phyloP scores from a whole-genome alignment of 2,888 invertebrate species.

The Nomada ferruginata region DNA sequence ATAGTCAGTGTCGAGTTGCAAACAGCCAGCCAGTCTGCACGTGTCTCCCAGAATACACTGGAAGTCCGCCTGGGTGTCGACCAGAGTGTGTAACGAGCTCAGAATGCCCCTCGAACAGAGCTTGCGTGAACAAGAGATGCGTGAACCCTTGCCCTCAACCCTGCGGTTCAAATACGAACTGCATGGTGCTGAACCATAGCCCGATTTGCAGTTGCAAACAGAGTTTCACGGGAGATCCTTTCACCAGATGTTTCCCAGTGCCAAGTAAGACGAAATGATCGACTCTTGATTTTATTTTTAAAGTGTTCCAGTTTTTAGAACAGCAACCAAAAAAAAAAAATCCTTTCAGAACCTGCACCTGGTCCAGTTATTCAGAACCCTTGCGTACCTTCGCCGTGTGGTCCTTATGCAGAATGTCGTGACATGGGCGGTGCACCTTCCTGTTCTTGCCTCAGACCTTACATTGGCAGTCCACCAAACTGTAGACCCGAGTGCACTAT shows the following conservation, averaged over 20 bases:
- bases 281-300: too few species aligned
- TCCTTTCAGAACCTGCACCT: slow-evolving; percentile 44
- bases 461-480: slow-evolving; percentile 86
- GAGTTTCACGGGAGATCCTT: slow-evolving; percentile 86
- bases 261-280: slow-evolving; percentile 31
- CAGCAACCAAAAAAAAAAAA: too few species aligned
- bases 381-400: slow-evolving; percentile 88
- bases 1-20: slow-evolving; percentile 84
- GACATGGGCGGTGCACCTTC: slow-evolving; percentile 85
- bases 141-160: slow-evolving; percentile 86
- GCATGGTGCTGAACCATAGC: slow-evolving; percentile 88
- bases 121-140: slow-evolving; percentile 93
- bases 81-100: slow-evolving; percentile 92
- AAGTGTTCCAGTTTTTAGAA: neutral
- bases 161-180: slow-evolving; percentile 87
- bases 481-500: slow-evolving; percentile 90
- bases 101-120: slow-evolving; percentile 90
- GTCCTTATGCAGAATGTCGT: slow-evolving; percentile 86
- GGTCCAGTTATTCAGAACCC: slow-evolving; percentile 27
- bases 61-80: slow-evolving; percentile 91
- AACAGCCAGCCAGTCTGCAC: slow-evolving; percentile 87
- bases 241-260: slow-evolving; percentile 84
- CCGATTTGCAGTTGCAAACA: slow-evolving; percentile 86
- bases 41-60: slow-evolving; percentile 89
- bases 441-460: slow-evolving; percentile 85